Conservation (phyloP, 1,140 invertebrate species). For the Antheraea mylitta region DNA sequence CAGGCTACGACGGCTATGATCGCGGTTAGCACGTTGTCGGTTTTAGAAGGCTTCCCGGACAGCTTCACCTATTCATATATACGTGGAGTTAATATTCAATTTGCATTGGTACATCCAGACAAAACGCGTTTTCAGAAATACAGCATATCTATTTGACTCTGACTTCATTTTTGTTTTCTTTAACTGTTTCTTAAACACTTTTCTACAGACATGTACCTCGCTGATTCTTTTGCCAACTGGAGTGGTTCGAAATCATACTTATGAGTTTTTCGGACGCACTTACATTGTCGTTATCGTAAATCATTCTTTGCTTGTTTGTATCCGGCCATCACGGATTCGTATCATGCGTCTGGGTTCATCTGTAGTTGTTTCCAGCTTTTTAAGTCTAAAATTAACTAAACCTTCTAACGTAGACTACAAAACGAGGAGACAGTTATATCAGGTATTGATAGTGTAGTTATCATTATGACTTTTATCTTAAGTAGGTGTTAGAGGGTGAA, state of each 20-base stretch:
- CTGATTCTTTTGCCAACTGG: conserved; percentile 70
- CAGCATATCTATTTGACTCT: too few species aligned
- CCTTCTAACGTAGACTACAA: not conserved
- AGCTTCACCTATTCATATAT: too few species aligned
- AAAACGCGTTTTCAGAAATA: too few species aligned
- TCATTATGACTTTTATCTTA: not conserved
- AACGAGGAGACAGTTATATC: not conserved
- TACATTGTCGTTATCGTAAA: conserved; percentile 62
- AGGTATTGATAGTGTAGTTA: not conserved
- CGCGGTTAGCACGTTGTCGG: too few species aligned
- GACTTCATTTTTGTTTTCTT: too few species aligned
- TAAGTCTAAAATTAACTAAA: not conserved
- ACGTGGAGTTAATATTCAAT: too few species aligned
- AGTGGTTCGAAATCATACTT: conserved; percentile 41
- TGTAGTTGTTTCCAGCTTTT: not conserved
- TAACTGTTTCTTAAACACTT: conserved; percentile 21
- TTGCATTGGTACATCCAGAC: too few species aligned
- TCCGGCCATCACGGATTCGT: conserved; percentile 24
- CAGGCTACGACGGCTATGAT: too few species aligned
- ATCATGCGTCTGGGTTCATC: not conserved
- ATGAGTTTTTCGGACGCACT: conserved; percentile 63
- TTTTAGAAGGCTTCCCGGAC: too few species aligned
- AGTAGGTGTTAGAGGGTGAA: not conserved
- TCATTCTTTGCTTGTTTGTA: conserved; percentile 38
- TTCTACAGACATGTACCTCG: conserved; percentile 32